Base-by-base conservation (phyloP, 2,797 vertebrate genomes). In the Propithecus deckenii region DNA sequence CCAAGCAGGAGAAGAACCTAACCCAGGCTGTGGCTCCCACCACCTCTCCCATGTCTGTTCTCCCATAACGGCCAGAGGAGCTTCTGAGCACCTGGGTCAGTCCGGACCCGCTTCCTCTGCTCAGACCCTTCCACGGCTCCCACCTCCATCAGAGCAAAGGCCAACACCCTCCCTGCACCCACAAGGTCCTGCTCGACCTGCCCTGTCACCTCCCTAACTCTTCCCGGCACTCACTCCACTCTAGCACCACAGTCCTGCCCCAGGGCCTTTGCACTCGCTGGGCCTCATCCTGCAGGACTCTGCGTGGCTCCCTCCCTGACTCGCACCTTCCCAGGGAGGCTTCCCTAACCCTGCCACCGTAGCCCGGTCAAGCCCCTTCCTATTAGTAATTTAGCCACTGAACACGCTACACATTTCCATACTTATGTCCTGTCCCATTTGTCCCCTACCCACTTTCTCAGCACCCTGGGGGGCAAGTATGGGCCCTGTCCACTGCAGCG, bases 81-180 rank as follows among this genome's bases (percentile, higher is more conserved):
- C 83, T 46, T 6, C 3, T 50, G 13, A 55, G 25, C 32, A 25
- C 35, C 46, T 9, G 28, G 57, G 55, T 46, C 14, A 48, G 28
- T 18, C 7, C 28, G 0, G 0, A 67, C 46, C 32, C 4, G 2
- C 55, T 55, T 15, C 20, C 46, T 17, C n/a, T 5, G 46, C 32
- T 43, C 50, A 80, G 48, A 63, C 65, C 5, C 23, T 5, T 46
- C 59, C 41, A 52, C 2, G 38, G 50, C 59, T 89, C 95, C 71
- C 55, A 41, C 20, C 14, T 38, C n/a, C 46, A 46, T 52, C 38
- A 55, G 41, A 20, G 23, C 23, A 95, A 86, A 65, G 67, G 32
- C 52, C 41, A 15, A 46, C 35, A 15, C 67, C 57, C 30, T n/a
- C 57, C 38, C 5, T 3, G 1, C 10, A 25, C 75, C 67, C 22